These are phyloP conservation scores for Eumaeus atala DNA, from an alignment of 1,140 invertebrate genomes.

Conservation along the genomic window DNA sequence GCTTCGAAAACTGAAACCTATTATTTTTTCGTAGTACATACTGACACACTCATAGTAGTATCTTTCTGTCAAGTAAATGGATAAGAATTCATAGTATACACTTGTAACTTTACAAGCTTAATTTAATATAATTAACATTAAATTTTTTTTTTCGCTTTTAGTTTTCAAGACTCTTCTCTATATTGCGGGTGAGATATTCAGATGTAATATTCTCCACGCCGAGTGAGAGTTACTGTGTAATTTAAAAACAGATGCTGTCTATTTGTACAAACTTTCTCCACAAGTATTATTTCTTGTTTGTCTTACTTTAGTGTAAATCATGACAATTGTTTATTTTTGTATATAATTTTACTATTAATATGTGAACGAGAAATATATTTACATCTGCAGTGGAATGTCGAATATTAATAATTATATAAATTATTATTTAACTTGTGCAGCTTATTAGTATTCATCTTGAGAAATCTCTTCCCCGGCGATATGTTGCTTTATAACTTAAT, in stretches of 20 bases:
- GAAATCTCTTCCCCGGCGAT: conserved; percentile 4
- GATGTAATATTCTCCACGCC: too few relatives aligned
- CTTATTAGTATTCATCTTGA: not conserved
- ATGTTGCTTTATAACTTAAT: conserved; percentile 18
- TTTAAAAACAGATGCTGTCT: conserved; percentile 39
- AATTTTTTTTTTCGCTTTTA: too few relatives aligned
- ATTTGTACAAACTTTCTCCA: conserved; percentile 49
- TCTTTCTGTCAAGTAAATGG: too few relatives aligned
- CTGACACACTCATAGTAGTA: too few relatives aligned
- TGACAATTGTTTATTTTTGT: conserved; percentile 67
- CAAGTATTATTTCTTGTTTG: conserved; percentile 54
- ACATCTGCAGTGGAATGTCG: not conserved
- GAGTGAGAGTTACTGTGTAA: not conserved
- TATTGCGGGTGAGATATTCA: too few relatives aligned
- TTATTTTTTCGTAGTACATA: too few relatives aligned
- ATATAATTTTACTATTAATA: conserved; percentile 21
- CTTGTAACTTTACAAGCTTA: too few relatives aligned
- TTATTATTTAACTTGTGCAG: conserved; percentile 4
- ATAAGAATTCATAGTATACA: too few relatives aligned
- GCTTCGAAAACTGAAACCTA: too few relatives aligned
- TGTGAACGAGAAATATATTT: not conserved
- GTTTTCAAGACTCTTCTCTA: too few relatives aligned
- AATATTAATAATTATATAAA: conserved; percentile 2
- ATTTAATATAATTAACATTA: too few relatives aligned
- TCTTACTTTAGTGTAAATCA: conserved; percentile 57